These are phyloP conservation scores for Sapajus apella DNA, from an alignment of 2,113 vertebrate genomes.

Conservation along the genomic window DNA sequence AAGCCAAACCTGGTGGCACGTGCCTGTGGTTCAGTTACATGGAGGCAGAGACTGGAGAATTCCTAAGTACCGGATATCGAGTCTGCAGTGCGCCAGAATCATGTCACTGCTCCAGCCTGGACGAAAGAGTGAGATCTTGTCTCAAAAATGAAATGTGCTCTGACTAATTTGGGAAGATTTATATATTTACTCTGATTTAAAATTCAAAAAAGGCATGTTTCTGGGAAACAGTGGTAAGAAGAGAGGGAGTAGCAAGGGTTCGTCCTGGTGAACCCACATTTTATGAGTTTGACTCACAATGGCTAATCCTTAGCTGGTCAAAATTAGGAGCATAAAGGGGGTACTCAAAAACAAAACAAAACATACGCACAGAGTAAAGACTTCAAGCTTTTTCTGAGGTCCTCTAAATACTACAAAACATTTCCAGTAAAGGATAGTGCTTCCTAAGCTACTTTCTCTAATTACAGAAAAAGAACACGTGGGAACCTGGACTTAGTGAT, in stretches of 20 bases:
- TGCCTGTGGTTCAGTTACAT: too few relatives aligned
- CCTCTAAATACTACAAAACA: background rate
- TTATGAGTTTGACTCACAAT: background rate
- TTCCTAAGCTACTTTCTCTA: background rate
- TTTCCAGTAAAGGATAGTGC: background rate
- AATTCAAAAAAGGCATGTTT: background rate
- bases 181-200: background rate
- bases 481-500: background rate
- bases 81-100: too few relatives aligned
- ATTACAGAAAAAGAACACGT: background rate
- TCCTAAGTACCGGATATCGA: too few relatives aligned
- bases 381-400: background rate
- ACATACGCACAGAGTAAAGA: background rate
- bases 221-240: background rate
- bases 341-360: background rate
- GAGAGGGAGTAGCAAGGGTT: background rate
- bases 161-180: background rate
- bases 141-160: too few relatives aligned
- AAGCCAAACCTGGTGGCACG: rapidly evolving
- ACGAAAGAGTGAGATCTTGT: too few relatives aligned
- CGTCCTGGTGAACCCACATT: background rate
- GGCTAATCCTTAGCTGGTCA: background rate
- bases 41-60: too few relatives aligned
- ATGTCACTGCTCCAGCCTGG: too few relatives aligned
- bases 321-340: background rate